Evolutionary conservation across 2,888 invertebrate species (phyloP).

Genomic region (Mimumesa dahlbomi): DNA sequence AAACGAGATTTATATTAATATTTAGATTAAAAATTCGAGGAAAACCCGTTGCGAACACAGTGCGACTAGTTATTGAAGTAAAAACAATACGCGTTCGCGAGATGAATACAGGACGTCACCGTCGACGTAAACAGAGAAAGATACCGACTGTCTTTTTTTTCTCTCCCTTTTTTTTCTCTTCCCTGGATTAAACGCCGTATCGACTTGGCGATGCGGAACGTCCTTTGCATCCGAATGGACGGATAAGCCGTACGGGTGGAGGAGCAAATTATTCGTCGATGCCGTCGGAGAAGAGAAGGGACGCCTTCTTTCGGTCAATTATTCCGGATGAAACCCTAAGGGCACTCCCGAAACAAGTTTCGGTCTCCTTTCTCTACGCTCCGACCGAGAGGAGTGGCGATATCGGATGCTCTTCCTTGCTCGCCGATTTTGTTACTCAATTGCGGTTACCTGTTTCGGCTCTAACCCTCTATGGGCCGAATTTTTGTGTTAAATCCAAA

Average conservation of each 20-base stretch:
- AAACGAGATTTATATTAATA: no score
- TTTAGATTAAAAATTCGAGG: no score
- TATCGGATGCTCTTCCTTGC: slow-evolving; percentile 36
- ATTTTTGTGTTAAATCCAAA: no score
- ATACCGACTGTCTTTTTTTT: not conserved
- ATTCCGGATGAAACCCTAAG: slow-evolving; percentile 61
- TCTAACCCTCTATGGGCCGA: no score
- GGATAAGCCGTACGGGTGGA: slow-evolving; percentile 47
- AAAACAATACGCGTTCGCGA: no score
- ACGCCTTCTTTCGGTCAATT: slow-evolving; percentile 59
- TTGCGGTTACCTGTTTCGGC: no score
- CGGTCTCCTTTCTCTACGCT: slow-evolving; percentile 44
- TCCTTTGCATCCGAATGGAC: slow-evolving; percentile 62
- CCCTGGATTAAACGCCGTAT: slow-evolving; percentile 24
- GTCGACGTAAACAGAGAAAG: slow-evolving; percentile 7
- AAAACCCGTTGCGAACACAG: no score
- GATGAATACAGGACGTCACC: no score
- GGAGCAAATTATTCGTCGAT: slow-evolving; percentile 56
- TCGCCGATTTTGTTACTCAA: slow-evolving; percentile 36
- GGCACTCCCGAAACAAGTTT: slow-evolving; percentile 64
- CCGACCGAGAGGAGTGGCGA: slow-evolving; percentile 34
- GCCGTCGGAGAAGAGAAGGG: not conserved
- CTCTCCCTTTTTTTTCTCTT: slow-evolving; percentile 3
- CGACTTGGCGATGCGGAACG: slow-evolving; percentile 14
- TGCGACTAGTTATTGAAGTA: no score